A percentile compares a stretch with the other conserved stretches of the same genome.
Evolutionary conservation across 2,113 vertebrate species (phyloP).

Genomic region (Oplegnathus fasciatus): DNA sequence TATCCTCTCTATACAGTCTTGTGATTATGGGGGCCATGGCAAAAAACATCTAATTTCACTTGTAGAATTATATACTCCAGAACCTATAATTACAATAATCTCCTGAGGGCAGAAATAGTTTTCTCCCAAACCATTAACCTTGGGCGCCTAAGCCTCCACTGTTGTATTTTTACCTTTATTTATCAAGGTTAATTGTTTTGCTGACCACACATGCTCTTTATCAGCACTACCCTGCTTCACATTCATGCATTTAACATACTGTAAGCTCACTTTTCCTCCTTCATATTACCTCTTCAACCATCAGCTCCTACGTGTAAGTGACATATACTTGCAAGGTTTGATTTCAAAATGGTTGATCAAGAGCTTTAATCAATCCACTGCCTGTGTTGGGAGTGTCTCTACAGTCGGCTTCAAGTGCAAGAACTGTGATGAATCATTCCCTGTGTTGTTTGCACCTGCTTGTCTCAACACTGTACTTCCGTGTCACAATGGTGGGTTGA

Average conservation of each 20-base stretch:
- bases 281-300: background rate
- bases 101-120: conserved; percentile 56
- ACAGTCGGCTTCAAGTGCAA: background rate
- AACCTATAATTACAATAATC: conserved; percentile 69
- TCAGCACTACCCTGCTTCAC: conserved; percentile 32
- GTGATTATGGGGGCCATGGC: conserved; percentile 29
- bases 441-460: conserved; percentile 42
- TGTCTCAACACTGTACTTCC: conserved; percentile 31
- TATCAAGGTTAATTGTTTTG: conserved; percentile 75
- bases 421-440: conserved; percentile 43
- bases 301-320: background rate
- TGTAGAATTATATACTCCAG: conserved; percentile 48
- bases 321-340: conserved; percentile 7
- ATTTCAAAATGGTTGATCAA: conserved; percentile 49
- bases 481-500: conserved; percentile 22
- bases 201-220: conserved; percentile 63
- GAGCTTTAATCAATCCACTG: conserved; percentile 41
- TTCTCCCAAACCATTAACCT: conserved; percentile 69
- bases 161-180: conserved; percentile 64
- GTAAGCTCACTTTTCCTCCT: background rate
- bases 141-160: conserved; percentile 32
- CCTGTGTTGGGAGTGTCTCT: background rate
- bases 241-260: conserved; percentile 19
- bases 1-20: conserved; percentile 35
- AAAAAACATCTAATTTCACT: conserved; percentile 58